These are phyloP conservation scores for Temnothorax longispinosus DNA, from an alignment of 1,140 invertebrate genomes.

Conservation along the genomic window DNA sequence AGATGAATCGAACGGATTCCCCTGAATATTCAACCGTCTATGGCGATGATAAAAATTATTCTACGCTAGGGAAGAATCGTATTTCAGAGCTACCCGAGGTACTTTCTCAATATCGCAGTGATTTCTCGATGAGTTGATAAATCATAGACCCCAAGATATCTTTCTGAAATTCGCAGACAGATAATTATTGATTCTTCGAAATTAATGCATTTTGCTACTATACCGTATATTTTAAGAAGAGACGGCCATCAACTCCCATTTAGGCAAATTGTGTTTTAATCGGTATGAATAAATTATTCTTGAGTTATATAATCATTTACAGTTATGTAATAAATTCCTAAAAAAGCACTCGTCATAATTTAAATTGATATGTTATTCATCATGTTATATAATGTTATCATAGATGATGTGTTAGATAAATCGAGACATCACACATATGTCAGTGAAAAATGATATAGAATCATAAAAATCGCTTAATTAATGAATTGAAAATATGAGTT, in stretches of 20 bases:
- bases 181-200: slow-evolving; percentile 37
- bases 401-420: background rate
- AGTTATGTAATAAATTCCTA: background rate
- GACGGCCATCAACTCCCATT: background rate
- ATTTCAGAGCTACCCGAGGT: slow-evolving; percentile 57
- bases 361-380: background rate
- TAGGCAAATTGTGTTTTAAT: background rate
- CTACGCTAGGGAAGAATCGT: slow-evolving; percentile 45
- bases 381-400: background rate
- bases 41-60: slow-evolving; percentile 73
- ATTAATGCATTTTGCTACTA: background rate
- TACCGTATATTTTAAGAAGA: background rate
- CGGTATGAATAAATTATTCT: slow-evolving; percentile 3
- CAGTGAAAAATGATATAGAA: background rate
- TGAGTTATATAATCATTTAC: background rate
- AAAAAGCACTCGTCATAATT: background rate
- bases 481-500: slow-evolving; percentile 25
- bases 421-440: background rate
- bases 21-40: slow-evolving; percentile 73
- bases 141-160: background rate
- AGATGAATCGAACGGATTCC: slow-evolving; percentile 75
- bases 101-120: slow-evolving; percentile 51
- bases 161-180: slow-evolving; percentile 18
- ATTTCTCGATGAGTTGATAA: slow-evolving; percentile 65
- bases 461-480: background rate